Conservation (phyloP, 2,797 vertebrate species). For the Channallabes apus region DNA sequence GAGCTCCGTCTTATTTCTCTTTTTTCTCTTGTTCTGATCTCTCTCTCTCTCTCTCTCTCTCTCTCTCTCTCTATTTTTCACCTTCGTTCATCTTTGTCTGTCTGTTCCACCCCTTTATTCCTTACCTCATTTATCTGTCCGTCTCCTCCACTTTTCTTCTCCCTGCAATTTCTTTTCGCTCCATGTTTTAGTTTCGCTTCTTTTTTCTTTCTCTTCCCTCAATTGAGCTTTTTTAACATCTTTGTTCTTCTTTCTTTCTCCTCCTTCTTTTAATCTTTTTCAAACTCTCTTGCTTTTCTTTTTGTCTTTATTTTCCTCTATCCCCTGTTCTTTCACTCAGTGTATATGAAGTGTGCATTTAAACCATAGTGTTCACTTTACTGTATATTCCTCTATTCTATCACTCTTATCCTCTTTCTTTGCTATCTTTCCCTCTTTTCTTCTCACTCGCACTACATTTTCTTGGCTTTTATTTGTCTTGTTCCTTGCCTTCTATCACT, state of each 20-base stretch:
- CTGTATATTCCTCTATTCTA: not conserved
- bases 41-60: no score
- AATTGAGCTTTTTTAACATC: no score
- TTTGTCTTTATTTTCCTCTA: not conserved
- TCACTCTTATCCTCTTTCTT: not conserved
- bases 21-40: not conserved
- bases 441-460: not conserved
- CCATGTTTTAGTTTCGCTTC: not conserved
- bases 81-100: constrained; percentile 11
- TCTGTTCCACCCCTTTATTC: constrained; percentile 2
- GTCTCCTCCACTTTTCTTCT: not conserved
- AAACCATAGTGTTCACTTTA: not conserved
- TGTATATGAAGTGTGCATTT: not conserved
- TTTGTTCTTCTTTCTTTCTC: not conserved
- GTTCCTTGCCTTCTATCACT: constrained; percentile 5
- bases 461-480: not conserved
- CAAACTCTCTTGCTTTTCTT: no score
- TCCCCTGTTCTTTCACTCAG: not conserved
- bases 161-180: not conserved
- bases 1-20: not conserved
- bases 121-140: not conserved
- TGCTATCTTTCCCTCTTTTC: not conserved
- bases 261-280: not conserved
- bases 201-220: not conserved
- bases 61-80: not conserved